phyloP scores from a whole-genome alignment of 2,113 vertebrate species.

The Aspidoscelis tigris region DNA sequence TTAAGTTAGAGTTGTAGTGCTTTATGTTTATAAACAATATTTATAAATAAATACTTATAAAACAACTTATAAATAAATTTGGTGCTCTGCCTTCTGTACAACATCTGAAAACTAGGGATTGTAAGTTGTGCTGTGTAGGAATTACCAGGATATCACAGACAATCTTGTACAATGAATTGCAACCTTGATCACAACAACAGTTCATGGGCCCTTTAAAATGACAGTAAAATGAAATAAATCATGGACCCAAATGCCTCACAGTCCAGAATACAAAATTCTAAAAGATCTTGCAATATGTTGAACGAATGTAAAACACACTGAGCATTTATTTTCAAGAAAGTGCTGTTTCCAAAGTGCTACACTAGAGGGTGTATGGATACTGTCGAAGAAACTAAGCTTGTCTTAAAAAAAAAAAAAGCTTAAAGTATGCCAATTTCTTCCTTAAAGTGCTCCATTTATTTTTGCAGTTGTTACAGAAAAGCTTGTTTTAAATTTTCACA shows the following conservation, averaged over 20 bases:
- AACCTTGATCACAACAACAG: neutral
- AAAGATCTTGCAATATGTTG: too few species aligned
- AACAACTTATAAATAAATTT: neutral
- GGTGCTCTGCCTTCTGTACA: neutral
- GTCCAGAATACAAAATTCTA: neutral
- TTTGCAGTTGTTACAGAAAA: neutral
- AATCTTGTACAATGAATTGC: neutral
- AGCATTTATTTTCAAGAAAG: neutral
- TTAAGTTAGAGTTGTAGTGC: too few species aligned
- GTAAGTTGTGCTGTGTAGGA: neutral
- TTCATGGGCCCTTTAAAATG: neutral
- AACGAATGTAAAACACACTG: neutral
- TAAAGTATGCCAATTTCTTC: neutral
- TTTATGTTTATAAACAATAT: too few species aligned
- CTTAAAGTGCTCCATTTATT: neutral
- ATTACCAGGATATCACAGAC: neutral
- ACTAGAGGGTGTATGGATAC: conserved; percentile 67
- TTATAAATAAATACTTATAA: too few species aligned
- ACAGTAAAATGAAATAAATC: too few species aligned
- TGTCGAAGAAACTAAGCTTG: neutral
- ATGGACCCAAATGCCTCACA: neutral
- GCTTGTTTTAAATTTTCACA: neutral
- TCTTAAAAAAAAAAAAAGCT: conserved; percentile 4
- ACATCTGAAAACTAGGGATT: neutral
- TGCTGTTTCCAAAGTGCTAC: conserved; percentile 44